Percentiles rank a stretch among this genome's conserved stretches.
Evolutionary conservation across 2,797 vertebrate genomes (phyloP).

Genomic region (Discoglossus pictus): DNA sequence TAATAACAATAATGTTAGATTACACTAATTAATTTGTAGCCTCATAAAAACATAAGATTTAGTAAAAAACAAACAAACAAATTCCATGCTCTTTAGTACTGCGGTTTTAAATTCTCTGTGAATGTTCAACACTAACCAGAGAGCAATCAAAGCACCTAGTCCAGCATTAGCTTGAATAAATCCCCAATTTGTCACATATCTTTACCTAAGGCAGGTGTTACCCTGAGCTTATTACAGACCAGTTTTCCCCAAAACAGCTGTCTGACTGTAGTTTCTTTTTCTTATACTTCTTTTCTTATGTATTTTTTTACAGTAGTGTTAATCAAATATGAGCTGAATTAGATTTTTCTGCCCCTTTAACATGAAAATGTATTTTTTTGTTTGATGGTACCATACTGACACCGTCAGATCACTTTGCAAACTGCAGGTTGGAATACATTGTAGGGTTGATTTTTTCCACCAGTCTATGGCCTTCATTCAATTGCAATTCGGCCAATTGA

Average conservation of each 20-base stretch:
- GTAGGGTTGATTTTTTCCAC: neutral
- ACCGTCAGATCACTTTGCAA: slow-evolving; percentile 4
- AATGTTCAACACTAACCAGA: slow-evolving; percentile 10
- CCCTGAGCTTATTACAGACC: slow-evolving; percentile 74
- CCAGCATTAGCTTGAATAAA: slow-evolving; percentile 12
- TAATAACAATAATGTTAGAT: neutral
- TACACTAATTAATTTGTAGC: slow-evolving; percentile 9
- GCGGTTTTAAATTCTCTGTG: slow-evolving; percentile 20
- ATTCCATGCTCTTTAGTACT: slow-evolving; percentile 24
- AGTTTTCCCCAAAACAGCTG: slow-evolving; percentile 61
- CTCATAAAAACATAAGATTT: slow-evolving; percentile 6
- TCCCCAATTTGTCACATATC: slow-evolving; percentile 13
- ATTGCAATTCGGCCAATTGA: no score
- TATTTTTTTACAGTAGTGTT: slow-evolving; percentile 42
- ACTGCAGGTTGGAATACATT: slow-evolving; percentile 15
- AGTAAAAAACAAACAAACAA: neutral
- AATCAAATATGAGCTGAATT: slow-evolving; percentile 56
- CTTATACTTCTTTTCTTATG: slow-evolving; percentile 51
- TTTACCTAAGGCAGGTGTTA: slow-evolving; percentile 75
- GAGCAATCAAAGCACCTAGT: slow-evolving; percentile 24
- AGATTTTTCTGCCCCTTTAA: slow-evolving; percentile 41
- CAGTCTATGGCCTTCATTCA: neutral
- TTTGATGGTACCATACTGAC: slow-evolving; percentile 21
- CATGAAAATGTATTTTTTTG: neutral
- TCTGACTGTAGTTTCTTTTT: no score